Percentiles rank a stretch among this genome's conserved stretches.
These are phyloP conservation scores for Colistium nudipinnis DNA, from an alignment of 2,113 vertebrate genomes.

Conservation along the genomic window DNA sequence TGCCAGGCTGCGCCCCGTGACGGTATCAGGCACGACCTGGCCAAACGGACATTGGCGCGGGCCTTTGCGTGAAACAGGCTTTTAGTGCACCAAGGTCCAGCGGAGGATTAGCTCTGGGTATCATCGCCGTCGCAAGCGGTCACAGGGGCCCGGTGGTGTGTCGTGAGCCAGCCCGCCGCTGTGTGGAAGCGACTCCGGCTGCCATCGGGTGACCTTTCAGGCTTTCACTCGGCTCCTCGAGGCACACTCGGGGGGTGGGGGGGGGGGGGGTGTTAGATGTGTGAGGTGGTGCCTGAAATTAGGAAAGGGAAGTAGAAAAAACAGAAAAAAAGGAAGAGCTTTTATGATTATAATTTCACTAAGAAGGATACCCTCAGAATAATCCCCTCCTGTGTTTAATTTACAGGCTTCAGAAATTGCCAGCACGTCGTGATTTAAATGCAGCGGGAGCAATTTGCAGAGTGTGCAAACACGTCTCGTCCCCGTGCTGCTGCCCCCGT, in stretches of 20 bases:
- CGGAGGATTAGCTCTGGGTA: slow-evolving; percentile 60
- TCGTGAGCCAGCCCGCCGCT: slow-evolving; percentile 44
- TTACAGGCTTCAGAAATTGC: slow-evolving; percentile 22
- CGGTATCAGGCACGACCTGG: slow-evolving; percentile 47
- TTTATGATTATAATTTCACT: slow-evolving; percentile 31
- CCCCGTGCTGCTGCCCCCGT: slow-evolving; percentile 11
- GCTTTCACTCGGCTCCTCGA: slow-evolving; percentile 39
- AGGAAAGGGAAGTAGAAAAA: slow-evolving; percentile 18
- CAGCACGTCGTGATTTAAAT: slow-evolving; percentile 57
- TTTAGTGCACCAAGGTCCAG: slow-evolving; percentile 69
- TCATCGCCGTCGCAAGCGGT: slow-evolving; percentile 49
- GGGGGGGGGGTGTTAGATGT: too few species aligned
- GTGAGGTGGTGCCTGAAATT: slow-evolving; percentile 75
- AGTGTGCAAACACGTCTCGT: slow-evolving; percentile 18
- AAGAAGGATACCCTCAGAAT: slow-evolving; percentile 52
- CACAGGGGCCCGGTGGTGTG: slow-evolving; percentile 26
- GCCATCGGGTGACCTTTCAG: slow-evolving; percentile 41
- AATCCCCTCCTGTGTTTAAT: slow-evolving; percentile 56
- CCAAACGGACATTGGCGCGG: slow-evolving; percentile 54
- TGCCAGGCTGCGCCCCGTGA: slow-evolving; percentile 47
- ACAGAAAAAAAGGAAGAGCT: background rate
- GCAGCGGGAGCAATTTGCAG: slow-evolving; percentile 28
- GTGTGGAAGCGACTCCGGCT: slow-evolving; percentile 32
- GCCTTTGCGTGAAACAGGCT: slow-evolving; percentile 66
- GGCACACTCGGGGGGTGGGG: slow-evolving; percentile 34